phyloP scores from a whole-genome alignment of 2,113 vertebrate genomes.

The Isurus oxyrinchus region DNA sequence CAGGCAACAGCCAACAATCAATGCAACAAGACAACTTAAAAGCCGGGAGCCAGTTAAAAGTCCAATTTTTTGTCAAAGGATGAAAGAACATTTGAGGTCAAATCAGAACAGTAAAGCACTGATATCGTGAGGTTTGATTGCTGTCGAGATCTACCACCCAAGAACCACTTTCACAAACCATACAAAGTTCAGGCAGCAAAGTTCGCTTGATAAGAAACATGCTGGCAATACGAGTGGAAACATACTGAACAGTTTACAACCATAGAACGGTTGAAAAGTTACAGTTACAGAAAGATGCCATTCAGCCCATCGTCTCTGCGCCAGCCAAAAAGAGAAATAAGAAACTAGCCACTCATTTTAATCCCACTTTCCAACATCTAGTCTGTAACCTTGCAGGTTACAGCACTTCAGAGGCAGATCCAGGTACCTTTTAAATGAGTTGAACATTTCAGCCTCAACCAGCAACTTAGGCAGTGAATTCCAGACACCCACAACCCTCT shows the following conservation, averaged over 20 bases:
- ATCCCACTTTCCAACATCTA: too few species aligned
- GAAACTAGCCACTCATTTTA: too few species aligned
- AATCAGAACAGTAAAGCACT: neutral
- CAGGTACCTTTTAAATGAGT: too few species aligned
- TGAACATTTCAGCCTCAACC: too few species aligned
- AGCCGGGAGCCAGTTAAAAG: neutral
- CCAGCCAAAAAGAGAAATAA: too few species aligned
- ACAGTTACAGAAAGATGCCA: too few species aligned
- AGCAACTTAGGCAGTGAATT: too few species aligned
- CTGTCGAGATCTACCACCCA: neutral
- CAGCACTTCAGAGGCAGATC: too few species aligned
- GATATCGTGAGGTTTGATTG: neutral
- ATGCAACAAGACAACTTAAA: neutral
- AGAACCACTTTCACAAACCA: neutral
- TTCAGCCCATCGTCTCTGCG: too few species aligned
- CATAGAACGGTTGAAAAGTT: too few species aligned
- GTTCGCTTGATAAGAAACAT: conserved; percentile 2
- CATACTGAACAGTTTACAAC: neutral
- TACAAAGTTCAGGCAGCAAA: neutral
- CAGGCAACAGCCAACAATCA: neutral
- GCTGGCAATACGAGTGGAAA: neutral
- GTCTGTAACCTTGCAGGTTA: too few species aligned
- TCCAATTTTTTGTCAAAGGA: neutral
- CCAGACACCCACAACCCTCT: too few species aligned
- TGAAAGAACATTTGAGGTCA: neutral